Base-by-base conservation (phyloP, 2,888 invertebrate species). In the Trissolcus brochymenae region DNA sequence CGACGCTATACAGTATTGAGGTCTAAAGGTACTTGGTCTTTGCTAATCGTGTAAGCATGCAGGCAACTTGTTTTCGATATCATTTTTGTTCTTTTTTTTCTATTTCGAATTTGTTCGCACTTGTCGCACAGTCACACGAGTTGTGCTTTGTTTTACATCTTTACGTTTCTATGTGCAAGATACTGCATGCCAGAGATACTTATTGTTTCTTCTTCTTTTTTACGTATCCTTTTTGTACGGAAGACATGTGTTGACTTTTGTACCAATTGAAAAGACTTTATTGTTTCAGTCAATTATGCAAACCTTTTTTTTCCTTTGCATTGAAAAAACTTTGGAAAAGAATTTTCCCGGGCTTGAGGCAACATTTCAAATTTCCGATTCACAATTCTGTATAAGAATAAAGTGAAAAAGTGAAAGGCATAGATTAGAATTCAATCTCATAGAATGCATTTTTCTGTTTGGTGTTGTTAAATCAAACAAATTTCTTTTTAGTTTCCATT, bases 1-100 rank as follows among this genome's bases (percentile, higher is more conserved):
- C 90, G 91, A 91, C 90, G 91, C 91, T 89, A 91, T 91, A 90
- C 91, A 91, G 90, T 91, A 91, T 91, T 91, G 91, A 91, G 91
- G 90, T 90, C 90, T 88, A 88, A 89, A 89, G 89, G 89, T 89
- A 89, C 84, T 85, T 85, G 84, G 86, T 82, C 86, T 83, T 83
- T 86, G 84, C 84, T 71, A 76, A 57, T 71, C 62, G 72, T 65
- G 61, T 57, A 74, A 71, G 78, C 78, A 78, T 78, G 78, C 74
- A 41, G 68, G 57, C 59, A 65, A 53, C 55, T 46, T 50, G 51
- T 55, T 59, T 49, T 9, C 43, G 46, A 50, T 55, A 55, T 19
- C 25, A 51, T 60, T 11, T 57, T 56, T 53, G 50, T 65, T 68
- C 35, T 55, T 16, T 17, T 51, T 51, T 4, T 51, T 21, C 14